Conservation (phyloP, 92 coral and sea anemone species). For the Montipora capitata region DNA sequence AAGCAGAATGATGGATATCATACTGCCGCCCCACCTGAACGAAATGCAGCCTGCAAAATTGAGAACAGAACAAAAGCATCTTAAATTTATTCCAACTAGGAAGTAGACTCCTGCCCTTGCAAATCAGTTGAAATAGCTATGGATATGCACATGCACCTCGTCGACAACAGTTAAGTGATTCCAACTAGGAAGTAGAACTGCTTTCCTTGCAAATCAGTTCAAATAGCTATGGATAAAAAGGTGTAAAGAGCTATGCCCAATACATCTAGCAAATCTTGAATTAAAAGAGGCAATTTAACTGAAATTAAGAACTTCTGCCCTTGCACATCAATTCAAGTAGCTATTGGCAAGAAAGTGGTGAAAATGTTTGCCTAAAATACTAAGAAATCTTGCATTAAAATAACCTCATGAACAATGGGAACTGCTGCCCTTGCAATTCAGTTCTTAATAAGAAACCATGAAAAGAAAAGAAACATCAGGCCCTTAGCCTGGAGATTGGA, state of each 20-base stretch:
- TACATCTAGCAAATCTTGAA: not conserved
- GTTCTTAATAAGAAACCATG: not conserved
- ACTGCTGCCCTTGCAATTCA: not conserved
- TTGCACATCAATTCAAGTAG: conserved; percentile 6
- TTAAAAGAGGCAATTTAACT: not conserved
- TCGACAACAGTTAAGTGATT: not conserved
- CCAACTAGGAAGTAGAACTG: not conserved
- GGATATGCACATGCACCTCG: no score
- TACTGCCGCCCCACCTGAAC: not conserved
- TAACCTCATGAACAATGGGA: not conserved
- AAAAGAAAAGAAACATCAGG: not conserved
- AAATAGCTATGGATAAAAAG: not conserved
- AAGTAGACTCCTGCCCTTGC: no score
- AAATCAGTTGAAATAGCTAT: no score
- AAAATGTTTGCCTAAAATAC: conserved; percentile 5
- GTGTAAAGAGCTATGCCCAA: not conserved
- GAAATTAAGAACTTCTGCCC: conserved; percentile 9
- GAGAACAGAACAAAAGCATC: not conserved
- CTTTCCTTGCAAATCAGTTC: conserved; percentile 15
- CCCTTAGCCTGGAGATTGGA: not conserved
- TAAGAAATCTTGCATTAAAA: not conserved
- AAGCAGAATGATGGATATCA: not conserved
- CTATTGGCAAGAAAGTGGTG: conserved; percentile 1
- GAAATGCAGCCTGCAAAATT: not conserved
- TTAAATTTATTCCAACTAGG: not conserved